phyloP scores from a whole-genome alignment of 1,140 invertebrate species.

The Physella acuta region DNA sequence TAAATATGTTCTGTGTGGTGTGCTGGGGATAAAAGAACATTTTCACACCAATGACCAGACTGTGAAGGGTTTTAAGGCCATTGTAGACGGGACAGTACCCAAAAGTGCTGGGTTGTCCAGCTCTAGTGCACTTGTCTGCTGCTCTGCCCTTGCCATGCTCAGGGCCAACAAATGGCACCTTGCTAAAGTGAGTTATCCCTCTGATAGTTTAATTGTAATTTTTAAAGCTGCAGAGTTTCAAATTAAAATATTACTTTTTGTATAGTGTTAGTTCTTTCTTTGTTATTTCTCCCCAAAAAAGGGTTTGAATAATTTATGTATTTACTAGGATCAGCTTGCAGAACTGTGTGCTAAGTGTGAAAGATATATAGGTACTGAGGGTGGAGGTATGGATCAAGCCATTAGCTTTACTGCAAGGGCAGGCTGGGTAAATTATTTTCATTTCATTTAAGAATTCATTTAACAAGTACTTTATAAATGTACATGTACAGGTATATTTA shows the following conservation, averaged over 20 bases:
- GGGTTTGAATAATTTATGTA: not conserved
- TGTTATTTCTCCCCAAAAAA: not conserved
- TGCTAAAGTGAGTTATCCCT: slow-evolving; percentile 55
- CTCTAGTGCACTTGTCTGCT: slow-evolving; percentile 94
- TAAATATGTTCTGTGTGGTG: slow-evolving; percentile 92
- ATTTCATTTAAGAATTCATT: too few species aligned
- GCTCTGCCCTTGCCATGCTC: slow-evolving; percentile 81
- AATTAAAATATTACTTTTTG: not conserved
- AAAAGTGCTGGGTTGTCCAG: slow-evolving; percentile 91
- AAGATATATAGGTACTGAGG: slow-evolving; percentile 86
- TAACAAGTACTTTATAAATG: too few species aligned
- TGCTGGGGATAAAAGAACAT: slow-evolving; percentile 72
- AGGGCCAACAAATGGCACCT: slow-evolving; percentile 65
- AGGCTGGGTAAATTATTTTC: slow-evolving; percentile 66
- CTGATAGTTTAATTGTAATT: too few species aligned
- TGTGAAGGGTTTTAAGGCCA: slow-evolving; percentile 69
- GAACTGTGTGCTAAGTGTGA: slow-evolving; percentile 85
- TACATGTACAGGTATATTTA: too few species aligned
- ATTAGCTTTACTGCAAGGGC: slow-evolving; percentile 89
- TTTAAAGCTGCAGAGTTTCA: not conserved
- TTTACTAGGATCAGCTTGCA: slow-evolving; percentile 73
- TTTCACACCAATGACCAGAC: slow-evolving; percentile 27
- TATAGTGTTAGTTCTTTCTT: not conserved
- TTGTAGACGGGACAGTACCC: slow-evolving; percentile 84
- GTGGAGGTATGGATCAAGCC: slow-evolving; percentile 99